Percentiles rank a stretch among this genome's conserved stretches.
phyloP scores from a whole-genome alignment of 2,113 vertebrate genomes.

The Capreolus pygargus region DNA sequence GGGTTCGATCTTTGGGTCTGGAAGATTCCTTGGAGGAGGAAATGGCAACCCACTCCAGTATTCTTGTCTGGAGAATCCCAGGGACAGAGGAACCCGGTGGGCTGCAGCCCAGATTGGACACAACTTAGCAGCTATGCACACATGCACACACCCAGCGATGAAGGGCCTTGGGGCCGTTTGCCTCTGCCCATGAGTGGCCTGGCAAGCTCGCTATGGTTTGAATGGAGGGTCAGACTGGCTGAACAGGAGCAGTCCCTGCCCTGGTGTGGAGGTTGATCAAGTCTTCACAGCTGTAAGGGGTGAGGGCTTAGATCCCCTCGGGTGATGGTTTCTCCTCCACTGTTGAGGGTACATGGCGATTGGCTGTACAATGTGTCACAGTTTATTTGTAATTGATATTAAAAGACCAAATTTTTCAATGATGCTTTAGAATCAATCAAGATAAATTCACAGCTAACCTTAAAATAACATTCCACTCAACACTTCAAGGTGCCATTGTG shows the following conservation, averaged over 20 bases:
- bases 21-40: not conserved
- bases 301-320: not conserved
- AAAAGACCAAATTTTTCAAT: not conserved
- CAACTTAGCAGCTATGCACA: not conserved
- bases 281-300: too few species aligned
- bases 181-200: not conserved
- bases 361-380: not conserved
- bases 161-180: not conserved
- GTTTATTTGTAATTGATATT: not conserved
- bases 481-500: not conserved
- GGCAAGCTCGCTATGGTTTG: not conserved
- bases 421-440: not conserved
- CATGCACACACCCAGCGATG: not conserved
- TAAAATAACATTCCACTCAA: not conserved
- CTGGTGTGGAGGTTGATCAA: too few species aligned
- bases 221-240: too few species aligned
- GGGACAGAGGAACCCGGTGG: rapidly evolving
- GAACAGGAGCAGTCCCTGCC: not conserved
- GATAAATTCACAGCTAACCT: not conserved
- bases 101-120: not conserved
- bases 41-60: not conserved
- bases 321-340: not conserved
- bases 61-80: not conserved
- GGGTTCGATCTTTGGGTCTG: not conserved
- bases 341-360: rapidly evolving